Evolutionary conservation across 2,797 vertebrate species (phyloP).

Genomic region (Craterocephalus amniculus): DNA sequence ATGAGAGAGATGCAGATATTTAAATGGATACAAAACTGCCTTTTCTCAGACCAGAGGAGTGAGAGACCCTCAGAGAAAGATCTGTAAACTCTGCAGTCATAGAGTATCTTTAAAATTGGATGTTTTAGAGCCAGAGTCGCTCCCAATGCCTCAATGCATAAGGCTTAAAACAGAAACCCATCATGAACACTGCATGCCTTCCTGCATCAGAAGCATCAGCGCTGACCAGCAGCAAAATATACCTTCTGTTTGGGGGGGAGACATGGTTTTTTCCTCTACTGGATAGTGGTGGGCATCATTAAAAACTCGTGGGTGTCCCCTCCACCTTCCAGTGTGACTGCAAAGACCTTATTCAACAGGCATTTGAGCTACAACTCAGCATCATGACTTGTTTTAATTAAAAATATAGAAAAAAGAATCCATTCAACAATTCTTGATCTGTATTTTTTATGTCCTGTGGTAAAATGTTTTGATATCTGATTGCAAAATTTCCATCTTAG

Average conservation of each 20-base stretch:
- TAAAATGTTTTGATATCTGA: too few species aligned
- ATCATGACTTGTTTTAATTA: too few species aligned
- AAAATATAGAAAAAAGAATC: too few species aligned
- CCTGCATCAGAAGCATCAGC: conserved; percentile 31
- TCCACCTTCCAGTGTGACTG: neutral
- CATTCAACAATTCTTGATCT: too few species aligned
- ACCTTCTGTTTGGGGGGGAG: conserved; percentile 1
- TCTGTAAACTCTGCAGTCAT: conserved; percentile 32
- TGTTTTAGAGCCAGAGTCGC: conserved; percentile 65
- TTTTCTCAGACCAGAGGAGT: neutral
- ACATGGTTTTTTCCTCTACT: neutral
- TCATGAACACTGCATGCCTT: conserved; percentile 27
- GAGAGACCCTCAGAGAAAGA: conserved; percentile 50
- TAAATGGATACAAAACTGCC: conserved; percentile 42
- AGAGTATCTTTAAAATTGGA: conserved; percentile 51
- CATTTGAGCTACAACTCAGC: too few species aligned
- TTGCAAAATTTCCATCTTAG: too few species aligned
- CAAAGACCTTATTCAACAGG: too few species aligned
- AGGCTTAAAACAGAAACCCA: conserved; percentile 57
- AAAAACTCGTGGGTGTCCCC: conserved; percentile 6
- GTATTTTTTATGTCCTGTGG: neutral
- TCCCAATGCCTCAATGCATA: conserved; percentile 41
- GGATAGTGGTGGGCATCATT: neutral
- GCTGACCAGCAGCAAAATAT: conserved; percentile 49
- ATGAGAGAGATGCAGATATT: conserved; percentile 2